phyloP scores from a whole-genome alignment of 2,888 invertebrate genomes.

The Allophyes oxyacanthae region DNA sequence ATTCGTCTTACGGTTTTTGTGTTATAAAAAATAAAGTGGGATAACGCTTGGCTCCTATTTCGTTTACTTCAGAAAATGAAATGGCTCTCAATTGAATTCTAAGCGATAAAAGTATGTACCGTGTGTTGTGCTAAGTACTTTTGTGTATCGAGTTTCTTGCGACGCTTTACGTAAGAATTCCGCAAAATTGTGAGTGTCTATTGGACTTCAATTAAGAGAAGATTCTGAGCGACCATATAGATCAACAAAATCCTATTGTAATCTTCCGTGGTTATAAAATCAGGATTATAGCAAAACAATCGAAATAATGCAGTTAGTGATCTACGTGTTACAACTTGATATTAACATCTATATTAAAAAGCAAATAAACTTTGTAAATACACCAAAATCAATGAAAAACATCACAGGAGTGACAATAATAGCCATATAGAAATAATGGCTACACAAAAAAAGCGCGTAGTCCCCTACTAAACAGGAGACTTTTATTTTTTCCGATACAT shows the following conservation, averaged over 20 bases:
- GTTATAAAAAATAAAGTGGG: constrained; percentile 4
- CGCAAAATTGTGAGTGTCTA: no score
- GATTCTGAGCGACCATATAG: no score
- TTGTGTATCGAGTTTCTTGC: no score
- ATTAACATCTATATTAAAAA: no score
- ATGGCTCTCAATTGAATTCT: background rate
- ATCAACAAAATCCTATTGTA: no score
- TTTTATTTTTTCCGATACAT: constrained; percentile 6
- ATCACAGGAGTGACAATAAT: constrained; percentile 16
- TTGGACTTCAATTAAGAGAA: no score
- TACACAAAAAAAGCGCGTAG: constrained; percentile 7
- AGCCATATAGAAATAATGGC: constrained; percentile 4
- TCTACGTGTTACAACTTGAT: no score
- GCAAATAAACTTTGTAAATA: no score
- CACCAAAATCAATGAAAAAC: constrained; percentile 12
- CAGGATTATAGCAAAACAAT: no score
- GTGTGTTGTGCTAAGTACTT: no score
- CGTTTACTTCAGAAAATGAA: background rate
- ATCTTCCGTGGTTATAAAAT: no score
- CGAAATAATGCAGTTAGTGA: no score
- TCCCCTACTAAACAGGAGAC: background rate
- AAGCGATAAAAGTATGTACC: background rate
- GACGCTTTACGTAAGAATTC: background rate
- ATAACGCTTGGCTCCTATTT: background rate
- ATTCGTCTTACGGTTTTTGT: constrained; percentile 13